These are phyloP conservation scores for Holocentrus rufus DNA, from an alignment of 2,797 vertebrate species.

Conservation along the genomic window DNA sequence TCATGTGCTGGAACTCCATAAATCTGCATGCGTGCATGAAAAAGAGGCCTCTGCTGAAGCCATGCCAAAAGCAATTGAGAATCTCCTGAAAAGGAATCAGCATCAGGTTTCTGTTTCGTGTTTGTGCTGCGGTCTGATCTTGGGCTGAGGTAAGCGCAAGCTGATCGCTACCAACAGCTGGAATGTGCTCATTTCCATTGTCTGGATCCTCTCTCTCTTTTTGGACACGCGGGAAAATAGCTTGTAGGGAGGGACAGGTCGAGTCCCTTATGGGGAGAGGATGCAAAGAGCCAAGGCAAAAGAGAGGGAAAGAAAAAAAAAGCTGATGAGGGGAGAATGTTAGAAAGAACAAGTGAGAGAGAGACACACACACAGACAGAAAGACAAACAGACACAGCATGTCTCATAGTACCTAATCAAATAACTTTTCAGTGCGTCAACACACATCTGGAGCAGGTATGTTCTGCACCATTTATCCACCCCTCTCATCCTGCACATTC, in stretches of 20 bases:
- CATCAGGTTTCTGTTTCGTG: slow-evolving; percentile 73
- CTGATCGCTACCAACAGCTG: slow-evolving; percentile 83
- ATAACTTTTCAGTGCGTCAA: slow-evolving; percentile 62
- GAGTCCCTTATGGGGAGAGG: slow-evolving; percentile 11
- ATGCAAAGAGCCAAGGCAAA: slow-evolving; percentile 17
- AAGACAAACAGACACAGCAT: no score
- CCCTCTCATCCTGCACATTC: slow-evolving; percentile 38
- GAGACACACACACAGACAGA: slow-evolving; percentile 4
- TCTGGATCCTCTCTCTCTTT: slow-evolving; percentile 72
- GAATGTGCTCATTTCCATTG: slow-evolving; percentile 72
- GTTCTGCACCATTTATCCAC: slow-evolving; percentile 29
- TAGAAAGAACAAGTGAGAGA: neutral
- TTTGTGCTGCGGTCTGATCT: slow-evolving; percentile 72
- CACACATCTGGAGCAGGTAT: slow-evolving; percentile 77
- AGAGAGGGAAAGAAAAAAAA: neutral
- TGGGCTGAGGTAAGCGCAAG: slow-evolving; percentile 83
- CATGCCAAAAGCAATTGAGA: slow-evolving; percentile 52
- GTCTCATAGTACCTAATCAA: slow-evolving; percentile 62
- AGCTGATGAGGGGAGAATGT: slow-evolving; percentile 1
- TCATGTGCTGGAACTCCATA: slow-evolving; percentile 55
- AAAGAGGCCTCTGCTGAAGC: slow-evolving; percentile 51
- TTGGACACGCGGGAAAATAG: slow-evolving; percentile 19
- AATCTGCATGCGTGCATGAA: slow-evolving; percentile 66
- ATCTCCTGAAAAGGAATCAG: slow-evolving; percentile 58
- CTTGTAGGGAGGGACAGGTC: slow-evolving; percentile 33